A percentile compares a stretch with the other conserved stretches of the same genome.
phyloP scores from a whole-genome alignment of 2,113 vertebrate genomes.

The Carassius carassius region DNA sequence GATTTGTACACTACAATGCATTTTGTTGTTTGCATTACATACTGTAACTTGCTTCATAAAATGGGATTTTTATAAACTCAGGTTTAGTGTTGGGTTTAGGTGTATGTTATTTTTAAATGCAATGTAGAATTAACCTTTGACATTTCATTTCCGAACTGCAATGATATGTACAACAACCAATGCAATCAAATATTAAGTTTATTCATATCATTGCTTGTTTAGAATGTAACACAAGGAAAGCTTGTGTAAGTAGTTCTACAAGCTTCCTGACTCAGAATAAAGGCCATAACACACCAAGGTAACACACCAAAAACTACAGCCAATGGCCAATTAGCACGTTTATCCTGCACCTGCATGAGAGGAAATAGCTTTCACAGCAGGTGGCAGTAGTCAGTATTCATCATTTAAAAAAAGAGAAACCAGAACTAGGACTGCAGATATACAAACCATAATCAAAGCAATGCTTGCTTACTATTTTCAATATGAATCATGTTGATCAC shows the following conservation, averaged over 20 bases:
- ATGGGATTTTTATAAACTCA: too few species aligned
- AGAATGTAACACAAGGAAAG: neutral
- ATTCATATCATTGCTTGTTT: neutral
- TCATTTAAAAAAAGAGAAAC: neutral
- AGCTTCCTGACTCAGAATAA: neutral
- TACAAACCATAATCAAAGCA: too few species aligned
- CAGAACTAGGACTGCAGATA: neutral
- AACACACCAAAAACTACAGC: neutral
- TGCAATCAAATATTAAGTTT: neutral
- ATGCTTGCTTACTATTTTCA: too few species aligned
- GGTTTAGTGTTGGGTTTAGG: too few species aligned
- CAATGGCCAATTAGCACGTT: neutral
- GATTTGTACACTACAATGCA: neutral
- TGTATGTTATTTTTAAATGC: too few species aligned
- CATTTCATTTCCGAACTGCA: neutral
- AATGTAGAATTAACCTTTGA: too few species aligned
- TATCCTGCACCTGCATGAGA: neutral
- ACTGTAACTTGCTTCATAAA: neutral
- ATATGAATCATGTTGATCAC: too few species aligned
- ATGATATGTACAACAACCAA: neutral
- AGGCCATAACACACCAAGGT: neutral
- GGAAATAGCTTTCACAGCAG: neutral
- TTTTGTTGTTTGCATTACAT: neutral
- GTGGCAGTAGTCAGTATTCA: neutral
- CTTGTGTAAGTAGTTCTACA: neutral